Conservation (phyloP, 2,888 invertebrate species). For the Cosmopolites sordidus region DNA sequence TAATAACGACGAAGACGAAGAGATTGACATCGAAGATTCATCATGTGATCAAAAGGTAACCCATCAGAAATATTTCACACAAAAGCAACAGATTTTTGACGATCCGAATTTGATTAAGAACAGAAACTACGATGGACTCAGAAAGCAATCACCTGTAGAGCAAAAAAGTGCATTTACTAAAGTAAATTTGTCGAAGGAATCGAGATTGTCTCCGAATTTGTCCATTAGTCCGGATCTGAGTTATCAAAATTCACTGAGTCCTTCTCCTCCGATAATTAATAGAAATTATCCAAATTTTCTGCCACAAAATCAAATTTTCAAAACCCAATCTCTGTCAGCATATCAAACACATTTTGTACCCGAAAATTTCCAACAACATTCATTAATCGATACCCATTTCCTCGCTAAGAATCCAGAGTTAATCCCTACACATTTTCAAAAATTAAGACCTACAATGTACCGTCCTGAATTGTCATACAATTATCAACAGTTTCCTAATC, state of each 20-base stretch:
- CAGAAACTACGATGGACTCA: slow-evolving; percentile 49
- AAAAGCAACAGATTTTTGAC: slow-evolving; percentile 58
- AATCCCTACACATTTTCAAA: slow-evolving; percentile 47
- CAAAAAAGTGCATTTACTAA: slow-evolving; percentile 81
- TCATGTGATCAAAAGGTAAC: slow-evolving; percentile 31
- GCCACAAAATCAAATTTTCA: slow-evolving; percentile 54
- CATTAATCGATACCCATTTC: slow-evolving; percentile 39
- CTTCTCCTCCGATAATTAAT: slow-evolving; percentile 56
- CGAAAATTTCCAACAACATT: slow-evolving; percentile 44
- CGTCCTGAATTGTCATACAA: slow-evolving; percentile 55
- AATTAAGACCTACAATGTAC: slow-evolving; percentile 56
- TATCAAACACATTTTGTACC: slow-evolving; percentile 51
- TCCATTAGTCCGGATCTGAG: slow-evolving; percentile 73
- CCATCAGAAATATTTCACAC: slow-evolving; percentile 39
- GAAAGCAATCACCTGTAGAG: slow-evolving; percentile 48
- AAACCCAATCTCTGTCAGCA: slow-evolving; percentile 49
- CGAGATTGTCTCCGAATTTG: slow-evolving; percentile 59
- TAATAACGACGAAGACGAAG: slow-evolving; percentile 42
- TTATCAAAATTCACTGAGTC: slow-evolving; percentile 75
- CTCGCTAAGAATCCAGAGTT: slow-evolving; percentile 45
- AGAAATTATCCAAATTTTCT: slow-evolving; percentile 47
- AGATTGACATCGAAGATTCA: slow-evolving; percentile 41
- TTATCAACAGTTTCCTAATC: slow-evolving; percentile 53
- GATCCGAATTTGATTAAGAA: slow-evolving; percentile 52
- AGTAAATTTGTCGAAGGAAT: slow-evolving; percentile 54